phyloP scores from a whole-genome alignment of 2,888 invertebrate genomes.

The Lobophora halterata region DNA sequence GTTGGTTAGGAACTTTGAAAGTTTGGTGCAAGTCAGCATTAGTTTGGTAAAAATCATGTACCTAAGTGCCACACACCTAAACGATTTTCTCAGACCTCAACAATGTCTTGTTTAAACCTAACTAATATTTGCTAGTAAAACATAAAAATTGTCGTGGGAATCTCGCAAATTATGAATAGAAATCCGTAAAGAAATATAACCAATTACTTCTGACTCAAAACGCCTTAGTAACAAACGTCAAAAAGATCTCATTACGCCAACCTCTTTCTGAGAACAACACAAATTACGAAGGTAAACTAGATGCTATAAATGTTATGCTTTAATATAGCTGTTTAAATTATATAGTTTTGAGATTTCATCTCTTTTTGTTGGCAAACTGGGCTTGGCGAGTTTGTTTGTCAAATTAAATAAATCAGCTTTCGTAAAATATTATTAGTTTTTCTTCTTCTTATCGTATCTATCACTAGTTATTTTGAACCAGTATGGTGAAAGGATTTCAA shows the following conservation, averaged over 20 bases:
- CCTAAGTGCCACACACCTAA: no score
- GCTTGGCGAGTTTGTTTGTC: background rate
- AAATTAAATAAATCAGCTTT: conserved; percentile 1
- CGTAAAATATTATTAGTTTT: no score
- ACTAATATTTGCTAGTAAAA: conserved; percentile 2
- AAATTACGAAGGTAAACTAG: conserved; percentile 66
- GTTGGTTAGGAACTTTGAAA: no score
- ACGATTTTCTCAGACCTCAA: conserved; percentile 8
- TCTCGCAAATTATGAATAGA: conserved; percentile 22
- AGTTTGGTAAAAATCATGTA: no score
- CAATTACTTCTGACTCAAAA: conserved; percentile 25
- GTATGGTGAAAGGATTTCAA: no score
- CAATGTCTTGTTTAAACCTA: conserved; percentile 5
- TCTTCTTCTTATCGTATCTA: no score
- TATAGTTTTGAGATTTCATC: conserved; percentile 50
- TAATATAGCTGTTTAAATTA: conserved; percentile 41
- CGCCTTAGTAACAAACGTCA: conserved; percentile 10
- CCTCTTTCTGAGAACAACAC: conserved; percentile 62
- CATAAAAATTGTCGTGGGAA: conserved; percentile 22
- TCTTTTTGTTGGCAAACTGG: conserved; percentile 27
- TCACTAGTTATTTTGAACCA: no score
- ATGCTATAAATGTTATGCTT: conserved; percentile 51
- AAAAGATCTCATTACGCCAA: conserved; percentile 52
- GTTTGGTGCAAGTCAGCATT: no score
- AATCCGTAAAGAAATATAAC: conserved; percentile 19